Evolutionary conservation across 2,888 invertebrate species (phyloP).

Genomic region (Proisotoma minuta): DNA sequence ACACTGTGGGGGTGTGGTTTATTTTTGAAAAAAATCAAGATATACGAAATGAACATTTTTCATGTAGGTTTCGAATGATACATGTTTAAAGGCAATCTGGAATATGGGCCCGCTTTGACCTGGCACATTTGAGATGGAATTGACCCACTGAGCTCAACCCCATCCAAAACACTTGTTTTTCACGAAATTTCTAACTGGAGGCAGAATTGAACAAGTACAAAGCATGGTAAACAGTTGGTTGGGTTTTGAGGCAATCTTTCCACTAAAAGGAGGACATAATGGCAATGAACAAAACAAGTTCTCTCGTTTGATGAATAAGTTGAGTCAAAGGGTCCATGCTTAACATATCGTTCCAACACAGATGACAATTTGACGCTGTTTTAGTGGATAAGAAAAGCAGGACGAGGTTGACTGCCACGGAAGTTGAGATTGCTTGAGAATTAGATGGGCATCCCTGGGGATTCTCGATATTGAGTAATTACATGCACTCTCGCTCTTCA

Average conservation of each 20-base stretch:
- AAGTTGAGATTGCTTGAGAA: constrained; percentile 16
- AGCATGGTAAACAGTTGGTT: too few species aligned
- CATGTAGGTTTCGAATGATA: too few species aligned
- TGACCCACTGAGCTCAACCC: not conserved
- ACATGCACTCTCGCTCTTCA: constrained; percentile 20
- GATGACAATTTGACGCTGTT: constrained; percentile 20
- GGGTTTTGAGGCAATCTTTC: too few species aligned
- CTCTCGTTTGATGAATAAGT: constrained; percentile 15
- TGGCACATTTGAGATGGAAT: not conserved
- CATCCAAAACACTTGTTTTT: constrained; percentile 16
- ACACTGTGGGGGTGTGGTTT: too few species aligned
- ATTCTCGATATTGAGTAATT: constrained; percentile 17
- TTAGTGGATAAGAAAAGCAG: not conserved
- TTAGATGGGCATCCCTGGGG: constrained; percentile 13
- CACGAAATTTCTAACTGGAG: not conserved
- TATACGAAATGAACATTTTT: too few species aligned
- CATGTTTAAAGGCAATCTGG: too few species aligned
- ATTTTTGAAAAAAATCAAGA: too few species aligned
- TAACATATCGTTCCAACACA: constrained; percentile 10
- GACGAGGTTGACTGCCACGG: constrained; percentile 1
- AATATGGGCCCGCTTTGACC: too few species aligned
- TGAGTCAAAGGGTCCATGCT: not conserved
- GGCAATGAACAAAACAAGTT: not conserved
- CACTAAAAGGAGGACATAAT: too few species aligned
- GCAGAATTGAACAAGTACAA: not conserved